phyloP scores from a whole-genome alignment of 1,140 invertebrate genomes.

The Drosophila aff. region DNA sequence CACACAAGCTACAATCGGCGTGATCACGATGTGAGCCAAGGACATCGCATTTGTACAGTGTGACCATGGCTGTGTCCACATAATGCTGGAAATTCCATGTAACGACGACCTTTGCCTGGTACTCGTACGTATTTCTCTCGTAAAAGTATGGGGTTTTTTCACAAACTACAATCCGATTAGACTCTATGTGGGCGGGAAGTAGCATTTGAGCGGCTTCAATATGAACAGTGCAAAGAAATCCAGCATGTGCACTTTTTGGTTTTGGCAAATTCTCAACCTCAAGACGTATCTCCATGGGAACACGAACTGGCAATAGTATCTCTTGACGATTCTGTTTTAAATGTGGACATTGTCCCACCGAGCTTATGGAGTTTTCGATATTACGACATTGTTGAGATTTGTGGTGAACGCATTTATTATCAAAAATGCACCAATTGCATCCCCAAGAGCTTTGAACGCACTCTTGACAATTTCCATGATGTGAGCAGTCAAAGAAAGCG shows the following conservation, averaged over 20 bases:
- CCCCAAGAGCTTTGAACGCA: constrained; percentile 96
- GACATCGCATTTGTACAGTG: constrained; percentile 97
- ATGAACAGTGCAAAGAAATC: constrained; percentile 95
- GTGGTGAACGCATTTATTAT: constrained; percentile 96
- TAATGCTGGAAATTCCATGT: constrained; percentile 97
- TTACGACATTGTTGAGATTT: constrained; percentile 92
- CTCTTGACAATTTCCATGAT: constrained; percentile 93
- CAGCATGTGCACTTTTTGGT: constrained; percentile 93
- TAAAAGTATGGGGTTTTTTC: constrained; percentile 96
- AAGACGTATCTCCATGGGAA: constrained; percentile 94
- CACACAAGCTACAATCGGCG: constrained; percentile 97
- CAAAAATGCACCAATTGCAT: constrained; percentile 98
- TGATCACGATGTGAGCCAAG: constrained; percentile 96
- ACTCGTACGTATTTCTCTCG: constrained; percentile 93
- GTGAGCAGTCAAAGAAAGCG: constrained; percentile 97
- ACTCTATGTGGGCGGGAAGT: constrained; percentile 93
- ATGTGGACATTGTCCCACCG: constrained; percentile 94
- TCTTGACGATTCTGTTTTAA: constrained; percentile 88
- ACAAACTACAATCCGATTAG: constrained; percentile 93
- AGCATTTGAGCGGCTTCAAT: constrained; percentile 96
- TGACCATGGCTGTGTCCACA: constrained; percentile 95
- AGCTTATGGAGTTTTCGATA: constrained; percentile 91
- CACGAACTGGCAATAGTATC: constrained; percentile 94
- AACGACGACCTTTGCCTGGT: constrained; percentile 94
- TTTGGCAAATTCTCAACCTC: constrained; percentile 96